phyloP scores from a whole-genome alignment of 2,797 vertebrate species.

The Ptychadena robeensis region DNA sequence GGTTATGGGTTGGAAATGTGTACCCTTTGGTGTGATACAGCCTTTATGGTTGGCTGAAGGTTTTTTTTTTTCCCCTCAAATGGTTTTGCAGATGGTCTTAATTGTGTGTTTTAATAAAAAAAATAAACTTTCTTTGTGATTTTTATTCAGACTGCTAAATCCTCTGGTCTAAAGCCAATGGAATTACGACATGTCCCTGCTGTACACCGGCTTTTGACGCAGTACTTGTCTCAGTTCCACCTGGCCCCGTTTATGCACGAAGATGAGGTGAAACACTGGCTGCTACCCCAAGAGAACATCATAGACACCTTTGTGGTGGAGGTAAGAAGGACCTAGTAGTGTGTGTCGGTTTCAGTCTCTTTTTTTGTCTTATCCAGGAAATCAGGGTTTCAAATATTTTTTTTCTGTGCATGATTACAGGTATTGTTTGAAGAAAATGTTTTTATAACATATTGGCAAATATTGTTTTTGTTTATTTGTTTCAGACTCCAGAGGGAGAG shows the following conservation, averaged over 20 bases:
- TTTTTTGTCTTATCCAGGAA: too few species aligned
- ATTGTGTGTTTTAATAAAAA: too few species aligned
- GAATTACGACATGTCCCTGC: slow-evolving; percentile 86
- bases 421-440: not conserved
- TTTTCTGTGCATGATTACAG: too few species aligned
- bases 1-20: too few species aligned
- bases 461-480: too few species aligned
- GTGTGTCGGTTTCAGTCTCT: too few species aligned
- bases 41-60: too few species aligned
- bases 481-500: slow-evolving; percentile 82
- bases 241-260: slow-evolving; percentile 88
- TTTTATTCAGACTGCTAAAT: slow-evolving; percentile 83
- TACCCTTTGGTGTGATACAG: too few species aligned
- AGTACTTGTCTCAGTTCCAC: slow-evolving; percentile 92
- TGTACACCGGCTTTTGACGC: slow-evolving; percentile 85
- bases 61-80: too few species aligned
- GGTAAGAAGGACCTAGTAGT: slow-evolving; percentile 72
- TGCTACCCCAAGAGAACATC: slow-evolving; percentile 94
- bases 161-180: slow-evolving; percentile 86
- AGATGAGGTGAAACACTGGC: slow-evolving; percentile 95
- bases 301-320: slow-evolving; percentile 95
- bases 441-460: not conserved
- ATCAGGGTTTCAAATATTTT: too few species aligned
- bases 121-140: not conserved
- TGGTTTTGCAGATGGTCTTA: too few species aligned